Evolutionary conservation across 64 coral and sea anemone species (phyloP).

Genomic region (Acropora yongei): DNA sequence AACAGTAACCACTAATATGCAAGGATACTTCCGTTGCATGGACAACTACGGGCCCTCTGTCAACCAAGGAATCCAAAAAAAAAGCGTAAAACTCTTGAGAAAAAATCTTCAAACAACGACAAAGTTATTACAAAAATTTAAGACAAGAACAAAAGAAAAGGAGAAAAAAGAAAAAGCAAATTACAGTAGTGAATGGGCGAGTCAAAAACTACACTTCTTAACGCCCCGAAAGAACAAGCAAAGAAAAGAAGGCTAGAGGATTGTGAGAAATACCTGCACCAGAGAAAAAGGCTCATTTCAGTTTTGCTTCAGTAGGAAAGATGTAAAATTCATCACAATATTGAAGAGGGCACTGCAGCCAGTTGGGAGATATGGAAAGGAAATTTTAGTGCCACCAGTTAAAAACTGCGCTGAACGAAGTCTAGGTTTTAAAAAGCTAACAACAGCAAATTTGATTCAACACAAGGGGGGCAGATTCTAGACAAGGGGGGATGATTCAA

Average conservation of each 20-base stretch:
- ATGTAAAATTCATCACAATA: not conserved
- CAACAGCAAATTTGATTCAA: constrained; percentile 2
- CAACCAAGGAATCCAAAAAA: no score
- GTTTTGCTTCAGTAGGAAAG: not conserved
- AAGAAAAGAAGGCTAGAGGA: not conserved
- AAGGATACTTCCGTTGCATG: no score
- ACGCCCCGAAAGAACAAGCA: not conserved
- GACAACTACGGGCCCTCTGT: no score
- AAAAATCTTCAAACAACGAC: no score
- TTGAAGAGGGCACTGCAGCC: not conserved
- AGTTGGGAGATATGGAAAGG: not conserved
- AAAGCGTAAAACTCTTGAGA: no score
- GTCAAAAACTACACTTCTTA: not conserved
- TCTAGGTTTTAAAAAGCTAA: not conserved
- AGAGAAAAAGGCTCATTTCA: not conserved
- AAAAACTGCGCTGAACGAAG: not conserved
- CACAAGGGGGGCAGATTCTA: constrained; percentile 15
- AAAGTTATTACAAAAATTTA: no score
- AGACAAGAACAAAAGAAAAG: no score
- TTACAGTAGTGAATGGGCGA: no score
- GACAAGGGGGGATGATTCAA: constrained; percentile 15
- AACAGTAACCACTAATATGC: no score
- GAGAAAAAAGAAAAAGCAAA: no score
- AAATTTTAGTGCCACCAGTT: not conserved
- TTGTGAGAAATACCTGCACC: not conserved